Percentiles rank a stretch among this genome's conserved stretches.
Evolutionary conservation across 2,888 invertebrate genomes (phyloP).

Genomic region (Caenorhabditis sulstoni): DNA sequence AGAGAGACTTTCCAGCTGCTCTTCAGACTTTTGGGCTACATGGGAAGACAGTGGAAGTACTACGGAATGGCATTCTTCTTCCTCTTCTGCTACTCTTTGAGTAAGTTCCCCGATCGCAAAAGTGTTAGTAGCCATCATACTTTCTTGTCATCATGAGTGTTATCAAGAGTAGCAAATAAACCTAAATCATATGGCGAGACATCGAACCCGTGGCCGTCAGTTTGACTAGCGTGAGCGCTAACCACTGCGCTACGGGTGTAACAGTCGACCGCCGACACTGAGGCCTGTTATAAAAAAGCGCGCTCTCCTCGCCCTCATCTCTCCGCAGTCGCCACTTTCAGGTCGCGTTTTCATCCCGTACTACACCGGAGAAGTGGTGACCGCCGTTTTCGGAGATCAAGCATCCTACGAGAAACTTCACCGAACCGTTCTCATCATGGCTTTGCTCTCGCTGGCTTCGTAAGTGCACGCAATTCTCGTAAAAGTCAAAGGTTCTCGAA

Average conservation of each 20-base stretch:
- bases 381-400: slow-evolving; percentile 75
- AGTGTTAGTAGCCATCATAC: slow-evolving; percentile 56
- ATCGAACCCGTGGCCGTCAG: slow-evolving; percentile 34
- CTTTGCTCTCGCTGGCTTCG: slow-evolving; percentile 70
- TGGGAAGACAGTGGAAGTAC: slow-evolving; percentile 78
- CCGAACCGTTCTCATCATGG: slow-evolving; percentile 75
- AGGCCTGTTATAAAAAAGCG: slow-evolving; percentile 12
- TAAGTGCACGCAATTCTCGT: slow-evolving; percentile 26
- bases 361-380: slow-evolving; percentile 80
- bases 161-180: slow-evolving; percentile 64
- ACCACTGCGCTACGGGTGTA: slow-evolving; percentile 56
- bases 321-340: too few species aligned
- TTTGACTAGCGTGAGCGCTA: slow-evolving; percentile 5
- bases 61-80: slow-evolving; percentile 78
- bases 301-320: too few species aligned
- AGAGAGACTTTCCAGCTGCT: slow-evolving; percentile 78
- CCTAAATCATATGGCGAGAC: slow-evolving; percentile 57
- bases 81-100: slow-evolving; percentile 77
- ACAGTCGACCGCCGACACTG: slow-evolving; percentile 24
- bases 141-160: slow-evolving; percentile 50
- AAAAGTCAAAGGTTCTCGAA: neutral
- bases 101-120: slow-evolving; percentile 59
- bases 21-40: slow-evolving; percentile 76
- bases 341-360: slow-evolving; percentile 80
- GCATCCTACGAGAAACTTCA: slow-evolving; percentile 76